Conservation (phyloP, 2,113 vertebrate genomes). For the Centropristis striata region DNA sequence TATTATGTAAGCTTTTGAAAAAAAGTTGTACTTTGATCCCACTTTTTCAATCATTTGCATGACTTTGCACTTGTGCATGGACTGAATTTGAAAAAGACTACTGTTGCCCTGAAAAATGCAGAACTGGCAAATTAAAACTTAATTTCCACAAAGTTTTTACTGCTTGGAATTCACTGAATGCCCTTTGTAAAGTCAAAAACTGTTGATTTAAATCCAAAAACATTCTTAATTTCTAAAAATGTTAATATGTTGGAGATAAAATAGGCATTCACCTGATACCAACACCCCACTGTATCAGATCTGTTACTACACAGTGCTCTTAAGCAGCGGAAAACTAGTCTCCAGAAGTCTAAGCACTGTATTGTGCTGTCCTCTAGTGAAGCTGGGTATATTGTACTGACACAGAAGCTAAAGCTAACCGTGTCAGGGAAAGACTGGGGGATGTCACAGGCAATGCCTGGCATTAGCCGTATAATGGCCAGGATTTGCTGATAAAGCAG, state of each 20-base stretch:
- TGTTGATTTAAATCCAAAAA: background rate
- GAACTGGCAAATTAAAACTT: too few species aligned
- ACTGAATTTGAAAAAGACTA: background rate
- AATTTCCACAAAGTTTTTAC: too few species aligned
- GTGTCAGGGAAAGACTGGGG: constrained; percentile 71
- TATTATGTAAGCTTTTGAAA: too few species aligned
- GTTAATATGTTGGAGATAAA: background rate
- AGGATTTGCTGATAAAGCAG: constrained; percentile 85
- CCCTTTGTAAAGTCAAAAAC: background rate
- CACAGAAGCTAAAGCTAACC: constrained; percentile 68
- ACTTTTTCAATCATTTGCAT: too few species aligned
- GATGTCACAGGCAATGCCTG: constrained; percentile 80
- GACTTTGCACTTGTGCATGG: too few species aligned
- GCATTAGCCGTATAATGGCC: constrained; percentile 82
- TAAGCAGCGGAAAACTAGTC: constrained; percentile 19
- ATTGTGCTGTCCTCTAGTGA: constrained; percentile 35
- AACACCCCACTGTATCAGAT: constrained; percentile 14
- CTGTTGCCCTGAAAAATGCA: background rate
- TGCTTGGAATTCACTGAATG: background rate
- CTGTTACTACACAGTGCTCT: background rate
- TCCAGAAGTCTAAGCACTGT: constrained; percentile 18
- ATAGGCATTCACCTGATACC: constrained; percentile 10
- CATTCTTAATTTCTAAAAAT: background rate
- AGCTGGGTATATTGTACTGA: constrained; percentile 55
- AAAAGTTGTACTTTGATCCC: too few species aligned